Conservation (phyloP, 2,888 invertebrate species). For the Acleris sparsana region DNA sequence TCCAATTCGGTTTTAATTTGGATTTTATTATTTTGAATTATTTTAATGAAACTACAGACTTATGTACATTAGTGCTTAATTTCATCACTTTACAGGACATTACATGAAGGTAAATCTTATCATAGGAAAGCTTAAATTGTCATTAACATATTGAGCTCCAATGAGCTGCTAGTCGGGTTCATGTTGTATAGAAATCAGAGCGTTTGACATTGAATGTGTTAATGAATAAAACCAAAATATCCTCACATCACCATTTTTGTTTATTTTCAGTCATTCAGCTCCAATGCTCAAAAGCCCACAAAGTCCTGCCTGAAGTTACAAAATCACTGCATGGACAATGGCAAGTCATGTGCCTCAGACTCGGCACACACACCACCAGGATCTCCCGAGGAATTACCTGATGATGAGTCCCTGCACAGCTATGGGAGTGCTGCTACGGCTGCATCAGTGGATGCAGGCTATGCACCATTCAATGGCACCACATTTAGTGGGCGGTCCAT, state of each 20-base stretch:
- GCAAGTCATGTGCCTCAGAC: conserved; percentile 72
- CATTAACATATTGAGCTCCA: background rate
- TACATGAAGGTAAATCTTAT: background rate
- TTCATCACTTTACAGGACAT: background rate
- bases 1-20: too few species aligned
- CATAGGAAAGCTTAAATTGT: background rate
- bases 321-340: conserved; percentile 59
- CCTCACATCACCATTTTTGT: background rate
- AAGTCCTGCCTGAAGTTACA: conserved; percentile 70
- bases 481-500: conserved; percentile 87
- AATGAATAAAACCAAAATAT: background rate
- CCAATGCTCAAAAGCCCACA: conserved; percentile 68
- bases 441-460: conserved; percentile 92
- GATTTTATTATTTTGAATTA: too few species aligned
- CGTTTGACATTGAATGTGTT: too few species aligned
- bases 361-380: conserved; percentile 85
- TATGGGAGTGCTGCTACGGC: conserved; percentile 91
- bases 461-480: conserved; percentile 89
- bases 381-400: conserved; percentile 85
- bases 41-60: too few species aligned
- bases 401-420: conserved; percentile 91
- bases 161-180: too few species aligned
- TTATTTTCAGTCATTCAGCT: conserved; percentile 69
- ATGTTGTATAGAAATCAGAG: too few species aligned
- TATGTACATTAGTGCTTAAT: background rate